Conservation (phyloP, 2,797 vertebrate genomes). For the Acipenser transmontanus region DNA sequence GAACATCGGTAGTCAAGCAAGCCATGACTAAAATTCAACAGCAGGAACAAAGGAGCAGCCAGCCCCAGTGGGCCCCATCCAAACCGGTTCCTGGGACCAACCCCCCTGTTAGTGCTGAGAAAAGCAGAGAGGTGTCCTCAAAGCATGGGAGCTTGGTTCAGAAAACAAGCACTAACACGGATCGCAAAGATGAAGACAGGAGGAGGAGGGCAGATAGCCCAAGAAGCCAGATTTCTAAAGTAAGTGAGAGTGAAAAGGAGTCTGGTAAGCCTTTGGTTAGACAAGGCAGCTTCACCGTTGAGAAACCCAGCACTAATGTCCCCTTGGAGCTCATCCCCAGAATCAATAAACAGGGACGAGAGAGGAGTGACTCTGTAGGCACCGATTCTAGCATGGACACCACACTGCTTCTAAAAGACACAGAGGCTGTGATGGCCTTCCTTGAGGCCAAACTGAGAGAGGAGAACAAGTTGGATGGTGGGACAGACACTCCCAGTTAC, state of each 20-base stretch:
- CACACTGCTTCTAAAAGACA: conserved; percentile 91
- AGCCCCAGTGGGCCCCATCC: conserved; percentile 58
- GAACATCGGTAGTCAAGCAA: conserved; percentile 58
- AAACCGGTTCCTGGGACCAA: conserved; percentile 46
- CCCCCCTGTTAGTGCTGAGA: conserved; percentile 51
- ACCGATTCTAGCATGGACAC: conserved; percentile 75
- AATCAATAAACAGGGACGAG: conserved; percentile 76
- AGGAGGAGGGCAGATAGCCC: conserved; percentile 62
- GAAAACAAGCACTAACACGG: conserved; percentile 4
- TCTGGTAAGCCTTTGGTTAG: conserved; percentile 82
- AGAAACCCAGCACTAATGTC: conserved; percentile 86
- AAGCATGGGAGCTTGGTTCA: too few species aligned
- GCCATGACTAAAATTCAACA: conserved; percentile 61
- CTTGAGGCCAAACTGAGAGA: conserved; percentile 92
- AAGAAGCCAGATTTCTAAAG: conserved; percentile 51
- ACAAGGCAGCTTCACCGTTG: conserved; percentile 94
- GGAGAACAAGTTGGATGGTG: conserved; percentile 81
- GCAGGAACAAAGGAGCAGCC: conserved; percentile 62
- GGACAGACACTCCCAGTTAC: conserved; percentile 36
- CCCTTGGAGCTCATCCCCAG: conserved; percentile 87
- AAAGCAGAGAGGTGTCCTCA: conserved; percentile 53
- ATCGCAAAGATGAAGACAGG: conserved; percentile 52
- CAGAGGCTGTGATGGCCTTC: conserved; percentile 96
- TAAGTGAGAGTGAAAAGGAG: conserved; percentile 60
- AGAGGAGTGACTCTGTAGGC: conserved; percentile 84